Evolutionary conservation across 1,140 invertebrate genomes (phyloP).

Genomic region (Vanessa atalanta): DNA sequence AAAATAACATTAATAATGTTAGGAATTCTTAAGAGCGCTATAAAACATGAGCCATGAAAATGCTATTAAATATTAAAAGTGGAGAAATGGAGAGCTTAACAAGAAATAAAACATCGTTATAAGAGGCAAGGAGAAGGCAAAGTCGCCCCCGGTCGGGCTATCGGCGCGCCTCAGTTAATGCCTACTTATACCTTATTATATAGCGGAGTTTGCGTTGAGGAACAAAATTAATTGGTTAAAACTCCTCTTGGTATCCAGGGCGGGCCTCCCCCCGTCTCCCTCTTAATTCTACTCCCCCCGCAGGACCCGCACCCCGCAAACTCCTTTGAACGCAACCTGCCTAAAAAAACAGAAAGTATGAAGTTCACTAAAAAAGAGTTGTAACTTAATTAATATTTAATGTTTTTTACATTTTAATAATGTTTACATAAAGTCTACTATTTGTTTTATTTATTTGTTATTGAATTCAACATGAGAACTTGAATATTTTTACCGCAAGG

Average conservation of each 20-base stretch:
- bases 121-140: conserved; percentile 72
- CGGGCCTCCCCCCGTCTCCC: conserved; percentile 70
- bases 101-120: conserved; percentile 80
- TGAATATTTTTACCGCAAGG: no score
- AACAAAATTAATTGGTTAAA: conserved; percentile 83
- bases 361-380: conserved; percentile 65
- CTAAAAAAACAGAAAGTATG: conserved; percentile 78
- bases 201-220: conserved; percentile 81
- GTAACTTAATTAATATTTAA: conserved; percentile 74
- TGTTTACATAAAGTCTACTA: no score
- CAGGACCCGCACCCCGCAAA: conserved; percentile 64
- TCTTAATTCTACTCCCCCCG: conserved; percentile 72
- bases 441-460: no score
- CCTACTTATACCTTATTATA: conserved; percentile 81
- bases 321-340: conserved; percentile 80
- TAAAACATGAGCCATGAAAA: conserved; percentile 79
- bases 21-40: conserved; percentile 75
- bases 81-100: conserved; percentile 80
- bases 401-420: background rate
- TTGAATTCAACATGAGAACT: no score
- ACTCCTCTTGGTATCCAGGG: conserved; percentile 81
- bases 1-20: conserved; percentile 75
- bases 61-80: conserved; percentile 81
- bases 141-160: conserved; percentile 74
- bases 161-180: conserved; percentile 80